These are phyloP conservation scores for Nannospalax galili DNA, from an alignment of 2,113 vertebrate species.

Conservation along the genomic window DNA sequence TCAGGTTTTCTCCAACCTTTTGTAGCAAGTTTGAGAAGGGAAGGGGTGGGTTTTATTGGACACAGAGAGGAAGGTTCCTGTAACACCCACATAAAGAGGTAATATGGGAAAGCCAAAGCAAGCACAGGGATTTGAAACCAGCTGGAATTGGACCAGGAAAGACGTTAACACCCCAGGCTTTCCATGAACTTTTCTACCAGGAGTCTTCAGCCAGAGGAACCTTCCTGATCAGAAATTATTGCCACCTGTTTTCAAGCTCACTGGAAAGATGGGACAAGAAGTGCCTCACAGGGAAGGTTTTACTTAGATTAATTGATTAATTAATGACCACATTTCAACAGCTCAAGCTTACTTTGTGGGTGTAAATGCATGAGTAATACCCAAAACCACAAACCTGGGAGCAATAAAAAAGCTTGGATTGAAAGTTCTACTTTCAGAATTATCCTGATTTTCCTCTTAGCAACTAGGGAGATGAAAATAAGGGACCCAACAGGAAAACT, in stretches of 20 bases:
- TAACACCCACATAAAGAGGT: conserved; percentile 62
- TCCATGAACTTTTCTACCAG: conserved; percentile 70
- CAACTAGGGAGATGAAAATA: conserved; percentile 73
- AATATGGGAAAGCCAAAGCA: conserved; percentile 66
- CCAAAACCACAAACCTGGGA: conserved; percentile 71
- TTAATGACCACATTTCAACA: conserved; percentile 73
- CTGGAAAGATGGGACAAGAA: conserved; percentile 67
- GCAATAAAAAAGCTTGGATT: conserved; percentile 43
- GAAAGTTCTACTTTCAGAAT: conserved; percentile 65
- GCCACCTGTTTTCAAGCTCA: conserved; percentile 61
- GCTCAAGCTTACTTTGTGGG: conserved; percentile 61
- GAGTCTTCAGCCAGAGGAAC: conserved; percentile 31
- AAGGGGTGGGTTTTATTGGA: conserved; percentile 58
- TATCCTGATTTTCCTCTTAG: conserved; percentile 76
- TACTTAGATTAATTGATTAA: conserved; percentile 66
- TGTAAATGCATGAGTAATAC: conserved; percentile 70
- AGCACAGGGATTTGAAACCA: conserved; percentile 51
- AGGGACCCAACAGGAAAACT: conserved; percentile 70
- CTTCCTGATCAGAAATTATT: conserved; percentile 65
- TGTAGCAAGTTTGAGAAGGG: conserved; percentile 42
- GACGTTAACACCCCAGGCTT: conserved; percentile 69
- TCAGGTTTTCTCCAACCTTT: conserved; percentile 53
- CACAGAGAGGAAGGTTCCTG: conserved; percentile 63
- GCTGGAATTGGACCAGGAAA: conserved; percentile 66
- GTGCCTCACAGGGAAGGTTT: conserved; percentile 46